Percentiles rank a stretch among this genome's conserved stretches.
Evolutionary conservation across 2,113 vertebrate genomes (phyloP).

Genomic region (Gulo gulo): DNA sequence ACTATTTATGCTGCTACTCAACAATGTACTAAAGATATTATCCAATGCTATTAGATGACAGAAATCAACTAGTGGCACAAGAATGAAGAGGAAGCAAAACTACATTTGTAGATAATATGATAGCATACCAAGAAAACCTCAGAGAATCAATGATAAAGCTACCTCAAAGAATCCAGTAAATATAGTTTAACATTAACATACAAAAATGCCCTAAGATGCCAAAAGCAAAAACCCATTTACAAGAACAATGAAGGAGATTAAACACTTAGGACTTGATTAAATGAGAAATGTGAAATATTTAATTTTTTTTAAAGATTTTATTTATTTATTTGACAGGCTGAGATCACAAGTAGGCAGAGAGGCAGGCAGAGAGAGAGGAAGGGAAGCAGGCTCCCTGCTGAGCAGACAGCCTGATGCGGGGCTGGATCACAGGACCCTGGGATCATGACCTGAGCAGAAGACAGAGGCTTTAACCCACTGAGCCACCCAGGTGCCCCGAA

Average conservation of each 20-base stretch:
- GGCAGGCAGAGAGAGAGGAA: too few species aligned
- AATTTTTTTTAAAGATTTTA: not conserved
- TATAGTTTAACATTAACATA: not conserved
- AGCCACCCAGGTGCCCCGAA: too few species aligned
- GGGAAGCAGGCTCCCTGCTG: too few species aligned
- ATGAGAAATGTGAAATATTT: not conserved
- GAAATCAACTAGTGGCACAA: not conserved
- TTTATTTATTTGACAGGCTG: too few species aligned
- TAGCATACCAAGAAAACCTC: not conserved
- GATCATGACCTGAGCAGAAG: too few species aligned
- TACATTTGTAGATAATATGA: not conserved
- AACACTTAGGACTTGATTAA: constrained; percentile 1
- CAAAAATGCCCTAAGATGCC: not conserved
- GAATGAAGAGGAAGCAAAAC: not conserved
- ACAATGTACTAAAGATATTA: not conserved
- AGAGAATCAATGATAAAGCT: not conserved
- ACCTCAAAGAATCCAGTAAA: not conserved
- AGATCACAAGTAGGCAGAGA: too few species aligned
- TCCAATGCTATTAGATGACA: not conserved
- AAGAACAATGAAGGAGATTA: not conserved
- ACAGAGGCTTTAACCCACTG: too few species aligned
- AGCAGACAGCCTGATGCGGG: too few species aligned
- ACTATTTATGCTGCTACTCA: not conserved
- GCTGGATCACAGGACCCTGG: too few species aligned
- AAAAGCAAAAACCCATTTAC: not conserved